Evolutionary conservation across 2,113 vertebrate genomes (phyloP).

Genomic region (Orthochromis indermauri): DNA sequence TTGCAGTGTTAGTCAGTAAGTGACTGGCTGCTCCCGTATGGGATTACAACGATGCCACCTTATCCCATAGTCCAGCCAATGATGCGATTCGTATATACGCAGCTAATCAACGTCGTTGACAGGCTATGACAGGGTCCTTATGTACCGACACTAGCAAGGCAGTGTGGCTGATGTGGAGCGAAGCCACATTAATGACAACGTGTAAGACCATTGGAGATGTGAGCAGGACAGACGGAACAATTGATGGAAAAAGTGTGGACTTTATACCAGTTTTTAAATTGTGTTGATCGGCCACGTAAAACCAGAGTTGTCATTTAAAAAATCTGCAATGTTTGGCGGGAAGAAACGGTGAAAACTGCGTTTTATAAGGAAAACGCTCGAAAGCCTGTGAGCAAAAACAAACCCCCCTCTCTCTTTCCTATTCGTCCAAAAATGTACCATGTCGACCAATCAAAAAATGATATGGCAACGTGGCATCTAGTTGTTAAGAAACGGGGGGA

Average conservation of each 20-base stretch:
- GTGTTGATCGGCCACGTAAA: no score
- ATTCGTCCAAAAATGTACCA: not conserved
- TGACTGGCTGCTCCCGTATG: not conserved
- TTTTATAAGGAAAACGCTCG: accelerated
- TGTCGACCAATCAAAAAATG: not conserved
- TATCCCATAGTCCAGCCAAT: not conserved
- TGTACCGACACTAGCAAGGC: no score
- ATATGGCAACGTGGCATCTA: not conserved
- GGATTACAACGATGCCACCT: not conserved
- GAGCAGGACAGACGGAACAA: not conserved
- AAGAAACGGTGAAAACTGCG: accelerated
- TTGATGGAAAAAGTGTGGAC: not conserved
- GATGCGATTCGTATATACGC: not conserved
- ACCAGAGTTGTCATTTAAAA: no score
- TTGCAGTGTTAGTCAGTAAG: not conserved
- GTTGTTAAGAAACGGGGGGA: not conserved
- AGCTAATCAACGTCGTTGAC: not conserved
- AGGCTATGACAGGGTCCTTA: not conserved
- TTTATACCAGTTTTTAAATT: not conserved
- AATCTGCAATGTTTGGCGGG: not conserved
- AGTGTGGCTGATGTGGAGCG: not conserved
- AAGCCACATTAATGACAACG: not conserved
- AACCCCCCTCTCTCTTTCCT: no score
- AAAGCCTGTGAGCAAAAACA: not conserved
- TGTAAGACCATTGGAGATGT: not conserved